phyloP scores from a whole-genome alignment of 30 jellyfish, hydroid and myxozoan species.

The Cassiopea xamachana region DNA sequence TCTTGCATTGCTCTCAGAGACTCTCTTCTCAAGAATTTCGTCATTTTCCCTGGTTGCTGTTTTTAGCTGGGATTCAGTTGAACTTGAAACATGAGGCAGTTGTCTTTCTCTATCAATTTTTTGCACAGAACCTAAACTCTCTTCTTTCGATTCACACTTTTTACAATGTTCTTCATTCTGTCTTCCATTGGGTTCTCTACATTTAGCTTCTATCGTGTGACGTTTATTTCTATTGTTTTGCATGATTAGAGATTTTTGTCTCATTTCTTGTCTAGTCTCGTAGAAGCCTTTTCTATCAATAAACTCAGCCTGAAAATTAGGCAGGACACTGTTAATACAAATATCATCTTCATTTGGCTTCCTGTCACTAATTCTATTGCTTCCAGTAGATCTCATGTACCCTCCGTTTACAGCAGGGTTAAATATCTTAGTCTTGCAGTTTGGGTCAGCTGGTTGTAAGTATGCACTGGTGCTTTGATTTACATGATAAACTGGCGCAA shows the following conservation, averaged over 20 bases:
- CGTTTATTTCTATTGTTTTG: not conserved
- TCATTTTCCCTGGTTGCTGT: not conserved
- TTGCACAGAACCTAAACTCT: not conserved
- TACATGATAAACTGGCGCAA: not conserved
- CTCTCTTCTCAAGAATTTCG: not conserved
- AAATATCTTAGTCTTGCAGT: not conserved
- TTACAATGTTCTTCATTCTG: not conserved
- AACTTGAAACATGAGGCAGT: not conserved
- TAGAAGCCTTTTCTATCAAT: not conserved
- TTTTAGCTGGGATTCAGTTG: not conserved
- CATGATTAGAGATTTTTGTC: not conserved
- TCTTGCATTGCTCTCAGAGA: not conserved
- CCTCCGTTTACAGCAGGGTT: not conserved
- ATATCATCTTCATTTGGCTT: not conserved
- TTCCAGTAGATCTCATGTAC: not conserved
- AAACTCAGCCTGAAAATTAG: not conserved
- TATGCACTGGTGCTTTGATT: not conserved
- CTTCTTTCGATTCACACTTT: not conserved
- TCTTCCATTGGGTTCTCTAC: not conserved
- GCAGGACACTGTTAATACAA: not conserved
- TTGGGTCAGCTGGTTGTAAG: not conserved
- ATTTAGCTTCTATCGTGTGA: not conserved
- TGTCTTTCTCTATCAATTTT: not conserved
- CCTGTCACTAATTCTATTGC: not conserved
- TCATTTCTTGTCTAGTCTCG: not conserved